Base-by-base conservation (phyloP, 2,797 vertebrate genomes). In the Esox lucius region DNA sequence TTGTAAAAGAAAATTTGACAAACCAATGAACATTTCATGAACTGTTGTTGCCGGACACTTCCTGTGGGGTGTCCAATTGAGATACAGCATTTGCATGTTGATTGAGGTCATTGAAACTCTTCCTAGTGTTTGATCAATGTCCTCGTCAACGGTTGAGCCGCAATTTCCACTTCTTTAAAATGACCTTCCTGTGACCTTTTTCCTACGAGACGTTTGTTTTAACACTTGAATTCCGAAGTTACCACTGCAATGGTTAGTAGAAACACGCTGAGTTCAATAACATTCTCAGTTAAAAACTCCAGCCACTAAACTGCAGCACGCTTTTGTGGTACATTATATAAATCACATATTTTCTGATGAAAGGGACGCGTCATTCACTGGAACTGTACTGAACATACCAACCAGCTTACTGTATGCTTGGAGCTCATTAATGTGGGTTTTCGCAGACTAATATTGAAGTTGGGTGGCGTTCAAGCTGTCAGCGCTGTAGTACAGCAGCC, bases 181-280 rank as follows among this genome's bases (percentile, higher is more conserved):
- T 56, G 39, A 49, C 3, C 13, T 12, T 46, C 48, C 66, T 72
- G 46, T 79, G 11, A 48, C 17, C 1, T 80, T 76, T 80, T 86
- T 86, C 85, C n/a, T 82, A 75, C 65, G 28, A 61, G 51, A 59
- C 4, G 5, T 70, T 77, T 67, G 76, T 69, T 74, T 78, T 81
- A 42, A 78, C 84, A 84, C 80, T 79, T 77, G 53, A 87, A 83
- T 85, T 83, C 72, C 68, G 72, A 81, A 81, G 70, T 67, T 73
- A 75, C 73, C 48, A 39, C 76, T 65, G 15, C 19, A 76, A 17
- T 68, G 11, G 59, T 22, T 6, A 0, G 56, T 74, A 71, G 64
- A 71, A 71, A 46, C 35, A 26, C 2, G 0, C 24, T 59, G 59
- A 72, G 66, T 66, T 66, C 19, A 61, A 48, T 74, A 78, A 65